These are phyloP conservation scores for Cnemophilus loriae DNA, from an alignment of 2,113 vertebrate genomes.

Conservation along the genomic window DNA sequence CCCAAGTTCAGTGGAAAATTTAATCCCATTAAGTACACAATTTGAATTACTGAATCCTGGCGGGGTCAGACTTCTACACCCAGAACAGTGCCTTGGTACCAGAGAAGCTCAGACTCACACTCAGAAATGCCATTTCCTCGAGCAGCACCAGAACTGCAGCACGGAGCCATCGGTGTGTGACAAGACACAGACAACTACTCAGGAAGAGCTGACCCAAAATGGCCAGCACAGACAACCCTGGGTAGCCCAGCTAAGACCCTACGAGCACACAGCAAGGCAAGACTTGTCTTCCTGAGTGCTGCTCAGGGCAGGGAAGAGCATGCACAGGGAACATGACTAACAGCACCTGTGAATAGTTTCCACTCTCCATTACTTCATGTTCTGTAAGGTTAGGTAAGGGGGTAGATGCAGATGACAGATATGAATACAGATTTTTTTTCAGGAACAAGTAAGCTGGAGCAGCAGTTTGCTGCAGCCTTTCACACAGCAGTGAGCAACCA, in stretches of 20 bases:
- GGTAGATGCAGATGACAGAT: not conserved
- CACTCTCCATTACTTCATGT: not conserved
- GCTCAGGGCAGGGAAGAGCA: not conserved
- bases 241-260: not conserved
- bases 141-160: not conserved
- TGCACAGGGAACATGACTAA: not conserved
- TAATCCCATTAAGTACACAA: not conserved
- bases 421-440: not conserved
- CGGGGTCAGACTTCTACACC: not conserved
- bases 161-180: fast-evolving
- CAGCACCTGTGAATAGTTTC: not conserved
- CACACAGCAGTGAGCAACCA: not conserved
- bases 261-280: not conserved
- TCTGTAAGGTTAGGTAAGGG: not conserved
- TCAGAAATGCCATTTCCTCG: not conserved
- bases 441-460: not conserved
- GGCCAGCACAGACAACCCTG: not conserved
- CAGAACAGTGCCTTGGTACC: not conserved
- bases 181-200: too few relatives aligned
- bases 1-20: not conserved
- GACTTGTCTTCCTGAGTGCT: not conserved
- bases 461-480: not conserved
- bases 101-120: not conserved
- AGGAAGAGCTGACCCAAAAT: not conserved
- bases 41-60: not conserved